These are phyloP conservation scores for Smittia aterrima DNA, from an alignment of 2,888 invertebrate species.

Conservation along the genomic window DNA sequence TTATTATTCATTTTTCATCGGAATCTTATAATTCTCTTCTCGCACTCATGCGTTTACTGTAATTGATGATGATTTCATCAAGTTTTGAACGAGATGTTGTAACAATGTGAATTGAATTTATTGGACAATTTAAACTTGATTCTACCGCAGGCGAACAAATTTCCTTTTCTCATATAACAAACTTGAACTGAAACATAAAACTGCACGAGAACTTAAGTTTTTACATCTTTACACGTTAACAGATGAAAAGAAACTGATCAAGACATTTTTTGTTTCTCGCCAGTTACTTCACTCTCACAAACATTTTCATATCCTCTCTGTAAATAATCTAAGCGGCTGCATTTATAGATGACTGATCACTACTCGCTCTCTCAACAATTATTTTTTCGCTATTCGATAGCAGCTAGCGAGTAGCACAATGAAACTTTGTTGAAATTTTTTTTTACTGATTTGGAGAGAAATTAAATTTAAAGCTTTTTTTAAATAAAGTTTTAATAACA, in stretches of 20 bases:
- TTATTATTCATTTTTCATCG: background rate
- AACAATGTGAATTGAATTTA: background rate
- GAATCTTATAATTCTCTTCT: background rate
- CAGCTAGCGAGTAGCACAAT: no score
- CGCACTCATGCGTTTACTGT: background rate
- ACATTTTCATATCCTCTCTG: no score
- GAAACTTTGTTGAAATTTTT: no score
- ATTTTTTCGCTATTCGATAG: no score
- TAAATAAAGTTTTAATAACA: no score
- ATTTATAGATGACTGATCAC: no score
- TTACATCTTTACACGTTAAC: constrained; percentile 15
- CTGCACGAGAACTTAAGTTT: constrained; percentile 1
- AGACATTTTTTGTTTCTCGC: background rate
- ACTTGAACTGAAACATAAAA: background rate
- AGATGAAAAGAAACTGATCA: constrained; percentile 29
- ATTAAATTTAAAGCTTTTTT: no score
- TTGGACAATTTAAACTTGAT: background rate
- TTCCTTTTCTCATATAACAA: constrained; percentile 1
- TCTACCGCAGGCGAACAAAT: background rate
- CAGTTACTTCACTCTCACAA: background rate
- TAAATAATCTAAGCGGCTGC: no score
- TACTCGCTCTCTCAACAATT: no score
- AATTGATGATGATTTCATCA: constrained; percentile 25
- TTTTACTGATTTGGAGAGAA: no score
- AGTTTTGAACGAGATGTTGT: background rate